A percentile compares a stretch with the other conserved stretches of the same genome.
These are phyloP conservation scores for Zaprionus obscuricornis DNA, from an alignment of 2,888 invertebrate species.

Conservation along the genomic window DNA sequence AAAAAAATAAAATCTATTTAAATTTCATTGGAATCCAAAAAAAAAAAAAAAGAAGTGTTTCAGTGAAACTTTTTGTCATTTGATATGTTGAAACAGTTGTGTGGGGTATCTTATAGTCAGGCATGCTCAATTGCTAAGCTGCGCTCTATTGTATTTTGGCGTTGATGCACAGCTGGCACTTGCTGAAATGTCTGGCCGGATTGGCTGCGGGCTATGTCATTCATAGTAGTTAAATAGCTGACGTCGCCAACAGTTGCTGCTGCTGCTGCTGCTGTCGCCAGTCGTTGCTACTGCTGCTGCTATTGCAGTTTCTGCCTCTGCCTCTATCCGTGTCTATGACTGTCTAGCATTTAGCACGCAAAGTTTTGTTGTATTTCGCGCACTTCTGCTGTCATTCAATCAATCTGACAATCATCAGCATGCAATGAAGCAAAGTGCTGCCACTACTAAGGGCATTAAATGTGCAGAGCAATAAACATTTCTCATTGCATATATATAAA, in stretches of 20 bases:
- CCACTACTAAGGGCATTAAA: conserved; percentile 45
- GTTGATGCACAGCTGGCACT: conserved; percentile 77
- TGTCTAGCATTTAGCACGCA: conserved; percentile 71
- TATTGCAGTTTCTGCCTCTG: conserved; percentile 17
- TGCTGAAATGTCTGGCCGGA: conserved; percentile 73
- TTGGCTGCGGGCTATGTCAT: conserved; percentile 66
- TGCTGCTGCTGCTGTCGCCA: conserved; percentile 19
- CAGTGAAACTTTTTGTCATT: too few relatives aligned
- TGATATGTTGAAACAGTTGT: too few relatives aligned
- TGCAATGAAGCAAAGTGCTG: conserved; percentile 43
- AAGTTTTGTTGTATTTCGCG: conserved; percentile 31
- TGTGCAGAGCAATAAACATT: conserved; percentile 25
- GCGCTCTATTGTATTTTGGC: conserved; percentile 71
- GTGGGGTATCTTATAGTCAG: too few relatives aligned
- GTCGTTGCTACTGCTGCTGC: background rate
- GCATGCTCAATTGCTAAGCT: background rate
- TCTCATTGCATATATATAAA: conserved; percentile 18
- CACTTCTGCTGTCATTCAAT: conserved; percentile 66
- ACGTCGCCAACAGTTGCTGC: conserved; percentile 13
- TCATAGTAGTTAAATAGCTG: conserved; percentile 67
- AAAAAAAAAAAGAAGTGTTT: too few relatives aligned
- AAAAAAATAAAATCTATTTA: too few relatives aligned
- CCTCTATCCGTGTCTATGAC: conserved; percentile 24
- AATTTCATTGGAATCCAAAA: too few relatives aligned
- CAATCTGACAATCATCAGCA: conserved; percentile 64